These are phyloP conservation scores for Atethmia centrago DNA, from an alignment of 2,888 invertebrate species.

Conservation along the genomic window DNA sequence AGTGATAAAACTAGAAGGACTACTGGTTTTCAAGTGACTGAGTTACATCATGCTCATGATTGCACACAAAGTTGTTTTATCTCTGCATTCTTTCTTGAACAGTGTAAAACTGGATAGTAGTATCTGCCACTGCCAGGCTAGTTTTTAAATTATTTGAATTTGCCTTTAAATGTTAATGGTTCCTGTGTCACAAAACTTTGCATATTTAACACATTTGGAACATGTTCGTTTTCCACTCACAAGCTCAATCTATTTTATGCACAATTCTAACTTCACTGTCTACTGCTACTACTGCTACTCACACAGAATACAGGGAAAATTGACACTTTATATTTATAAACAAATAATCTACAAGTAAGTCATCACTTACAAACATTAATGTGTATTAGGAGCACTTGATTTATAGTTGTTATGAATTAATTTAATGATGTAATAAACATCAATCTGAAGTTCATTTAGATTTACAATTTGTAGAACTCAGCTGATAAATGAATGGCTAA, in stretches of 20 bases:
- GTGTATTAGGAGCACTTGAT: constrained; percentile 57
- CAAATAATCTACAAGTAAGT: constrained; percentile 54
- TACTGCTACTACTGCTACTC: constrained; percentile 13
- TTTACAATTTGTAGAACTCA: constrained; percentile 55
- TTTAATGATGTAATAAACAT: constrained; percentile 62
- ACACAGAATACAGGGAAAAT: constrained; percentile 45
- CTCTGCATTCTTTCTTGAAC: constrained; percentile 68
- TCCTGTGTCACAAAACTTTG: constrained; percentile 52
- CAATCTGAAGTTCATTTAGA: constrained; percentile 51
- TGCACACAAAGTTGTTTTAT: constrained; percentile 70
- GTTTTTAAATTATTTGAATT: constrained; percentile 57
- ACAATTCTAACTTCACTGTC: constrained; percentile 26
- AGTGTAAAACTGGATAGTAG: constrained; percentile 63
- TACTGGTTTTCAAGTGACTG: constrained; percentile 67
- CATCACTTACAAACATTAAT: constrained; percentile 43
- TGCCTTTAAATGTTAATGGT: constrained; percentile 53
- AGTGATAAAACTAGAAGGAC: constrained; percentile 70
- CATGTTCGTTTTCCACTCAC: constrained; percentile 38
- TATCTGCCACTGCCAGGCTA: constrained; percentile 48
- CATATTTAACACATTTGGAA: constrained; percentile 48
- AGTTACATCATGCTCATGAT: constrained; percentile 71
- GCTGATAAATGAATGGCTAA: constrained; percentile 54
- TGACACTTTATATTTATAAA: constrained; percentile 51
- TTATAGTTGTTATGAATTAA: constrained; percentile 59
- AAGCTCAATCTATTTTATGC: constrained; percentile 21